Evolutionary conservation across 2,113 vertebrate genomes (phyloP).

Genomic region (Theristicus caerulescens): DNA sequence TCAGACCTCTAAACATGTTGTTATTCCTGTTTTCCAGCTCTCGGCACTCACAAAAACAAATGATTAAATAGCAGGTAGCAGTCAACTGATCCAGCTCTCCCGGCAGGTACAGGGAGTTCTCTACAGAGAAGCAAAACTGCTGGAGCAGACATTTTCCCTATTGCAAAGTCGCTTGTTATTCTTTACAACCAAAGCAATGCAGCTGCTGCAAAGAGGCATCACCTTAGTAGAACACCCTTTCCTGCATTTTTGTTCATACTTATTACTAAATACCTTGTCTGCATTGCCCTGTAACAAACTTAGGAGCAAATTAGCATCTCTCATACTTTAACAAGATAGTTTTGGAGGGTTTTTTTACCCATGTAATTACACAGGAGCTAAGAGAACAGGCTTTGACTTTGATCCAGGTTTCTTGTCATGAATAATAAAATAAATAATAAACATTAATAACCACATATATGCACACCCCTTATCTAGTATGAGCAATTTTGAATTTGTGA

Average conservation of each 20-base stretch:
- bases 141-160: neutral
- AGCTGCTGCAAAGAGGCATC: neutral
- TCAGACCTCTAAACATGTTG: constrained; percentile 55
- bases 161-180: neutral
- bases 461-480: neutral
- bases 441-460: neutral
- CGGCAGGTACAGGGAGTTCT: constrained; percentile 19
- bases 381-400: neutral
- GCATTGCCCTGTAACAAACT: neutral
- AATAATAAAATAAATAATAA: neutral
- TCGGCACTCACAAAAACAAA: constrained; percentile 24
- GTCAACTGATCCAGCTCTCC: neutral
- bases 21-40: constrained; percentile 53
- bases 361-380: neutral
- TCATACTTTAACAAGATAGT: neutral
- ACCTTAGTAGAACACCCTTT: neutral
- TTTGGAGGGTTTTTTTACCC: neutral
- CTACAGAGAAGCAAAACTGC: neutral
- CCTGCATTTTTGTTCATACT: neutral
- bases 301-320: neutral
- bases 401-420: neutral
- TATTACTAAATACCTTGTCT: neutral
- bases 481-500: neutral
- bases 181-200: neutral
- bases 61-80: constrained; percentile 20